A percentile compares a stretch with the other conserved stretches of the same genome.
Conservation (phyloP, 1,140 invertebrate genomes). For the Caenorhabditis briggsae region DNA sequence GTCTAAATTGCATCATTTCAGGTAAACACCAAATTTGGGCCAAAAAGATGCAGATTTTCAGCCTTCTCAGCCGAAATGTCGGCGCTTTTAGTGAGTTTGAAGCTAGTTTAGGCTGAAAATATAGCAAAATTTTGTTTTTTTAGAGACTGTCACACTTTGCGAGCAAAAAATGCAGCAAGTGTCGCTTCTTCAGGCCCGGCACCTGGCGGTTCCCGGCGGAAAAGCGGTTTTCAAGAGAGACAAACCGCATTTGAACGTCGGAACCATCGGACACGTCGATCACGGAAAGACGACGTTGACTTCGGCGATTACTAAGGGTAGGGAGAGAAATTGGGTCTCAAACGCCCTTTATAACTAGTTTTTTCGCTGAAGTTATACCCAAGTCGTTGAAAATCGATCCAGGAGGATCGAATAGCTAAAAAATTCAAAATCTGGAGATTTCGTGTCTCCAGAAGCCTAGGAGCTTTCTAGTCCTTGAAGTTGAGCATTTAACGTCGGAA, state of each 20-base stretch:
- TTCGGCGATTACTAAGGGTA: constrained; percentile 91
- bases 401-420: too few relatives aligned
- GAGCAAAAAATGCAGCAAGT: constrained; percentile 52
- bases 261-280: constrained; percentile 98
- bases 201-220: constrained; percentile 59
- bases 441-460: too few relatives aligned
- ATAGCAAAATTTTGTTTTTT: not conserved
- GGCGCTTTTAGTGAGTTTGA: constrained; percentile 29
- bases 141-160: constrained; percentile 30
- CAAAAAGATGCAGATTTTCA: constrained; percentile 25
- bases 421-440: too few relatives aligned
- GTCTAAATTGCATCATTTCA: not conserved
- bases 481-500: too few relatives aligned
- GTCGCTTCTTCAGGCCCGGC: constrained; percentile 42
- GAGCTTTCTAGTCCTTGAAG: too few relatives aligned
- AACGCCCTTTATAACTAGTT: too few relatives aligned
- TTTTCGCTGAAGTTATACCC: too few relatives aligned
- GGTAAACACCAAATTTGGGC: constrained; percentile 10
- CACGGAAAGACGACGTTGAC: constrained; percentile 98
- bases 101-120: not conserved
- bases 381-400: too few relatives aligned
- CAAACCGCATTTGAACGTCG: constrained; percentile 97
- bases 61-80: constrained; percentile 47
- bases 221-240: constrained; percentile 73
- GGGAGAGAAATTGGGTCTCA: not conserved